Base-by-base conservation (phyloP, 2,113 vertebrate species). In the Sinocyclocheilus anshuiensis region DNA sequence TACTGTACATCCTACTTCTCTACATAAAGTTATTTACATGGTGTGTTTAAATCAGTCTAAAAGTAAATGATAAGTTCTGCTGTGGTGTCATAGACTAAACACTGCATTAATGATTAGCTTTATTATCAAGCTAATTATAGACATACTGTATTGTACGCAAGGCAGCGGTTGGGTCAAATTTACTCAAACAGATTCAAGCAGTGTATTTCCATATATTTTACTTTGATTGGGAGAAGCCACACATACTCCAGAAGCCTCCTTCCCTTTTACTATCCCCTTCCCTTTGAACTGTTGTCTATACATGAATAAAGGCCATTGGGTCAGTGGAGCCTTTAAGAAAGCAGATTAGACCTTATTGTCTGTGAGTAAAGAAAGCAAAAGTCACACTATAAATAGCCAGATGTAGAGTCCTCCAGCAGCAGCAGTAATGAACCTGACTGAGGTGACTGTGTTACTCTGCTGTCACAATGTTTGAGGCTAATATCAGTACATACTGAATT, bases 401-500 rank as follows among this genome's bases (percentile, higher is more conserved):
- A 90, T 93, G 92, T 91, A 91, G 90, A 90, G 89, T 90, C 86
- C 91, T 90, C 84, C 85, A 86, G 26, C 65, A 90, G 89, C 86
- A 88, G 89, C 24, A 45, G 57, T 79, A 83, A 88, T 77, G 88
- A 84, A 74, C 77, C 77, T 77, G 87, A 83, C 90, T 29, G 59
- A 87, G 92, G 93, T 94, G 92, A 94, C 84, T 91, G 88, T 93
- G 94, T 94, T 94, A 91, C 93, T 92, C 93, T 94, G 89, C 93
- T 13, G 89, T 93, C 86, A 83, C 63, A 22, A 15, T 29, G 55
- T 57, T 71, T 29, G 87, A 81, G 15, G 39, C 11, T 24, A 81
- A 86, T 84, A 77, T 59, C 63, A 26, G 72, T 16, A 77, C 42
- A 53, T 84, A 48, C 42, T 42, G 42, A 42, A 9, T 8, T 9